Percentiles rank a stretch among this genome's conserved stretches.
phyloP scores from a whole-genome alignment of 2,113 vertebrate species.

The Tragulus kanchil region DNA sequence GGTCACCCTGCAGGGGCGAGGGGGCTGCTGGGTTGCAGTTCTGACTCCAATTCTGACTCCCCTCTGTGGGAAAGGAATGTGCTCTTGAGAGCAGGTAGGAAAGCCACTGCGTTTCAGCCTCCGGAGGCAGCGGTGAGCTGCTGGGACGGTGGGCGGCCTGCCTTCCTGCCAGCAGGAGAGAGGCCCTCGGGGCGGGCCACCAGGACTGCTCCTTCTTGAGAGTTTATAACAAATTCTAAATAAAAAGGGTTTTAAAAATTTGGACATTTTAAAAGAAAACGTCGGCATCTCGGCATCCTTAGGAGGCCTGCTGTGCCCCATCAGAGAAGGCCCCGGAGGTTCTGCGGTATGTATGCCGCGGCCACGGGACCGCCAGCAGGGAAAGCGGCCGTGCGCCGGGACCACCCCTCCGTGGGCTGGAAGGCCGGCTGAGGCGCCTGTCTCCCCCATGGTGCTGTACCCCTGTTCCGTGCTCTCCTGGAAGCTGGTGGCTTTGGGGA shows the following conservation, averaged over 20 bases:
- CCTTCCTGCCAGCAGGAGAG: rapidly evolving
- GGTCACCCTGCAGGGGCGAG: background rate
- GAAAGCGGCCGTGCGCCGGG: rapidly evolving
- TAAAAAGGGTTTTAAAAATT: background rate
- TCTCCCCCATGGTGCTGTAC: rapidly evolving
- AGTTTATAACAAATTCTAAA: background rate
- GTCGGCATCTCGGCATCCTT: background rate
- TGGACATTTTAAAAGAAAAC: background rate
- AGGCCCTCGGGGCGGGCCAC: background rate
- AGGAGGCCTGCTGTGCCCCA: rapidly evolving
- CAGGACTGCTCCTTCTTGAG: background rate
- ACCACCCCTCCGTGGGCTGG: background rate
- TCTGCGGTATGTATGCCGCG: background rate
- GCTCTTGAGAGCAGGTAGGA: rapidly evolving
- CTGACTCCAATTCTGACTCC: background rate
- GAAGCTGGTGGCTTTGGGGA: background rate
- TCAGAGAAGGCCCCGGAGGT: background rate
- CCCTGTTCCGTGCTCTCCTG: background rate
- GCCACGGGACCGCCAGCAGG: rapidly evolving
- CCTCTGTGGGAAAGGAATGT: background rate
- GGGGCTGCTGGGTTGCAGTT: no score
- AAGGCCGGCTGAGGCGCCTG: rapidly evolving
- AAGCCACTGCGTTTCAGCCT: rapidly evolving
- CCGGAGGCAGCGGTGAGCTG: rapidly evolving
- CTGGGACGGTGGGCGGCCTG: rapidly evolving